A percentile compares a stretch with the other conserved stretches of the same genome.
phyloP scores from a whole-genome alignment of 2,113 vertebrate species.

The Oreochromis aureus region DNA sequence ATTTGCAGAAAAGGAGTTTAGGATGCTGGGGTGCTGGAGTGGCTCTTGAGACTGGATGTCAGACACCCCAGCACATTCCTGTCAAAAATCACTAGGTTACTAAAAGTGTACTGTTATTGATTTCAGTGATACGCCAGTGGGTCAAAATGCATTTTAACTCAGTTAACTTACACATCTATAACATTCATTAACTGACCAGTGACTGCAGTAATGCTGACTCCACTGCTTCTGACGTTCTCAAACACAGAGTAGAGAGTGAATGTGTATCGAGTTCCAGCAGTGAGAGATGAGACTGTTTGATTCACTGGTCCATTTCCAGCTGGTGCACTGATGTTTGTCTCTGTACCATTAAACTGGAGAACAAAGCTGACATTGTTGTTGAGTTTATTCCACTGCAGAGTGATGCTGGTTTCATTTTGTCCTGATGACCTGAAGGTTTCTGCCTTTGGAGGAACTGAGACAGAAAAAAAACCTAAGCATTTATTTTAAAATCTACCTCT shows the following conservation, averaged over 20 bases:
- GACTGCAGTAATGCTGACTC: neutral
- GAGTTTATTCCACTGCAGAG: neutral
- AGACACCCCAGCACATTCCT: too few species aligned
- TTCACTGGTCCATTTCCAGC: neutral
- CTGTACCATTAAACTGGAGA: neutral
- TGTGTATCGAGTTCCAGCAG: neutral
- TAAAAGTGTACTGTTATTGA: too few species aligned
- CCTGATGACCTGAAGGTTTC: neutral
- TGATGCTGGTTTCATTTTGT: neutral
- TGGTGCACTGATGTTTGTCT: neutral
- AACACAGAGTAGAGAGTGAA: slow-evolving; percentile 27
- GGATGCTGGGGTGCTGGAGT: too few species aligned
- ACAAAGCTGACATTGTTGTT: neutral
- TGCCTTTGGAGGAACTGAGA: neutral
- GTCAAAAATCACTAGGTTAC: too few species aligned
- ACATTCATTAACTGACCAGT: too few species aligned
- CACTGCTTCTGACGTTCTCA: neutral
- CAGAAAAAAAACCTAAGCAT: rapidly evolving
- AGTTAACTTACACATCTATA: too few species aligned
- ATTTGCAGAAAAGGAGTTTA: too few species aligned
- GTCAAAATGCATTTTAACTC: too few species aligned
- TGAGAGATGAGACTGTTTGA: neutral
- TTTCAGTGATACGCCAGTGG: too few species aligned
- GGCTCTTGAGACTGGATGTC: too few species aligned
- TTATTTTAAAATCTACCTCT: neutral